Evolutionary conservation across 2,888 invertebrate species (phyloP), one percentile per base, ranked within the genome.

Genomic region (Oxycera nigricornis): DNA sequence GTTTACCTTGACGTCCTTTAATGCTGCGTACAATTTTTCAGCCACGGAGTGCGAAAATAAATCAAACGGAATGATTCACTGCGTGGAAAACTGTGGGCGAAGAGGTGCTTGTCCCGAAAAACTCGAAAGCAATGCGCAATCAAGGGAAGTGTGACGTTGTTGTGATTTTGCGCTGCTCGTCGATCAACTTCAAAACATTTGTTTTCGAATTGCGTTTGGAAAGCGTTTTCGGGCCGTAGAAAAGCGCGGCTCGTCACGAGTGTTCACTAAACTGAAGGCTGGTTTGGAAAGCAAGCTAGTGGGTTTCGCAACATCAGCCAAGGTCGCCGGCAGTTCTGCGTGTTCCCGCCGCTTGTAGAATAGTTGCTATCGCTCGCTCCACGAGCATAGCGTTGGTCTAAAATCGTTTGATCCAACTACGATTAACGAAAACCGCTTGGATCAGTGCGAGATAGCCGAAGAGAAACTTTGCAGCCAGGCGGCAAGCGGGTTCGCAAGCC

Each of bases 141-240:
- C 59, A 30, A 28, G n/a, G 9, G 9, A 14, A 59, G 4, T 59
- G 59, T 59, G 30, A 28, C 28, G 59, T 3, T 28, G n/a, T 28
- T 28, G 59, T 30, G 59, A 59, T 59, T 59, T 24, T 59, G 59
- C 59, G 59, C 59, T 30, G 3, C 3, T n/a, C n/a, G n/a, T n/a
- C n/a, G n/a, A n/a, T n/a, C n/a, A n/a, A n/a, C n/a, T 7, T 35
- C 35, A 11, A 35, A 6, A 6, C 35, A 35, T 6, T 11, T 6
- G 35, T 11, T 35, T 6, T 35, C 35, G 11, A 6, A 17, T 14
- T 11, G 46, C 4, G 14, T 46, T 46, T 46, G 46, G 46, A 46
- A 14, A n/a, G 46, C 2, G 46, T 46, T 46, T n/a, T n/a, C n/a
- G n/a, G n/a, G 46, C 46, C 17, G 17, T 22, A 57, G 28, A 14